Conservation (phyloP, 2,797 vertebrate species). For the Aeoliscus strigatus region DNA sequence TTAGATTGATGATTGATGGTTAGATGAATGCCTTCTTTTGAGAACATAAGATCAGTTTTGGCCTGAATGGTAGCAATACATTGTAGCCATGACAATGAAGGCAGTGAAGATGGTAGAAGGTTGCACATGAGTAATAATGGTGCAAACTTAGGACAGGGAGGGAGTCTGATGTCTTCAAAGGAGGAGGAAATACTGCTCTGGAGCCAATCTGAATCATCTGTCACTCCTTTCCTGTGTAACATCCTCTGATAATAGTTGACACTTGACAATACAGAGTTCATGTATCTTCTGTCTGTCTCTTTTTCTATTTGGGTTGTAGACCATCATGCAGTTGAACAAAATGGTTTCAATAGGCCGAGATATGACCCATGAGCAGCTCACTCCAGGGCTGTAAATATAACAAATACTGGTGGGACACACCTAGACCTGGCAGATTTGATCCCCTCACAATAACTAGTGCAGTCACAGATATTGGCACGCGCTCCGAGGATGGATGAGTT, state of each 20-base stretch:
- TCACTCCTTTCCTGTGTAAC: constrained; percentile 39
- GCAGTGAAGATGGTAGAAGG: no score
- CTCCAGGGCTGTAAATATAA: not conserved
- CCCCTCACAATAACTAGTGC: not conserved
- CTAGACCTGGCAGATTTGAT: no score
- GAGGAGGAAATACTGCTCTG: constrained; percentile 39
- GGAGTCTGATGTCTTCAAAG: constrained; percentile 36
- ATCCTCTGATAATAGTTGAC: constrained; percentile 20
- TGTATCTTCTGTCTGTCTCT: no score
- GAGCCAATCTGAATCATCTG: constrained; percentile 50
- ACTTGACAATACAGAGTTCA: constrained; percentile 2
- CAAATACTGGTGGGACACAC: no score
- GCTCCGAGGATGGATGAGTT: constrained; percentile 43
- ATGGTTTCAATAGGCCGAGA: no score
- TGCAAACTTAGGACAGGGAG: constrained; percentile 5
- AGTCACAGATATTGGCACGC: constrained; percentile 9
- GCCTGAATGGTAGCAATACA: no score
- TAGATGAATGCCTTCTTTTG: no score
- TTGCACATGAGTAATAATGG: no score
- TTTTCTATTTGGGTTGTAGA: no score
- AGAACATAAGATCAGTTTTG: no score
- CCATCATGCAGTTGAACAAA: no score
- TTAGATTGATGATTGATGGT: not conserved
- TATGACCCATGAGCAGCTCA: constrained; percentile 9
- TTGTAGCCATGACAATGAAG: no score